A percentile compares a stretch with the other conserved stretches of the same genome.
Conservation (phyloP, 2,888 invertebrate species). For the Cordilura impudica region DNA sequence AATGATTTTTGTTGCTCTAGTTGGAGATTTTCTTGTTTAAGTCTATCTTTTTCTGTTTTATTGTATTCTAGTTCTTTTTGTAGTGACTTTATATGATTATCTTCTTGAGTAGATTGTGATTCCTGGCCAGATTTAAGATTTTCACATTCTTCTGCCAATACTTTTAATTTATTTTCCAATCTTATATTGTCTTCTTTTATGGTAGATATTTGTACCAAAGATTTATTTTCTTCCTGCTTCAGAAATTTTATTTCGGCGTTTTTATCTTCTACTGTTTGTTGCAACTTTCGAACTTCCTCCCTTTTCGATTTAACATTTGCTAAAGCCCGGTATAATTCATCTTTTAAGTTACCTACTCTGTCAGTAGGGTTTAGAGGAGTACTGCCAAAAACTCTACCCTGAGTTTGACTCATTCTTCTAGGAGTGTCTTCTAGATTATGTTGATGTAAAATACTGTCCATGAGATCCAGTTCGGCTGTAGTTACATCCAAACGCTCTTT, state of each 20-base stretch:
- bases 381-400: constrained; percentile 68
- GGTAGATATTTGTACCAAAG: constrained; percentile 72
- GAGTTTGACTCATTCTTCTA: constrained; percentile 66
- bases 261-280: constrained; percentile 72
- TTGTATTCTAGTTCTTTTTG: constrained; percentile 70
- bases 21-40: constrained; percentile 75
- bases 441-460: constrained; percentile 75
- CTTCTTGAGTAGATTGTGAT: constrained; percentile 50
- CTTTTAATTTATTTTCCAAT: constrained; percentile 71
- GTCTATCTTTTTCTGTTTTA: constrained; percentile 74
- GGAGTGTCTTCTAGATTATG: constrained; percentile 71
- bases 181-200: constrained; percentile 74
- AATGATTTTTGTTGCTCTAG: constrained; percentile 71
- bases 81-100: constrained; percentile 57
- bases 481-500: constrained; percentile 72
- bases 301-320: constrained; percentile 78
- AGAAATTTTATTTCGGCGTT: constrained; percentile 70
- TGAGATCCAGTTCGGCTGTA: constrained; percentile 73
- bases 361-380: constrained; percentile 76
- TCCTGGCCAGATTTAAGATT: constrained; percentile 67
- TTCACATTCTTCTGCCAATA: constrained; percentile 75
- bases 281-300: constrained; percentile 79
- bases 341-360: constrained; percentile 77
- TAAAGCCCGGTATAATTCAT: constrained; percentile 78
- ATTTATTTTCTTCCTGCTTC: constrained; percentile 74